Base-by-base conservation (phyloP, 2,797 vertebrate genomes). In the Oreonectes daqikongensis region DNA sequence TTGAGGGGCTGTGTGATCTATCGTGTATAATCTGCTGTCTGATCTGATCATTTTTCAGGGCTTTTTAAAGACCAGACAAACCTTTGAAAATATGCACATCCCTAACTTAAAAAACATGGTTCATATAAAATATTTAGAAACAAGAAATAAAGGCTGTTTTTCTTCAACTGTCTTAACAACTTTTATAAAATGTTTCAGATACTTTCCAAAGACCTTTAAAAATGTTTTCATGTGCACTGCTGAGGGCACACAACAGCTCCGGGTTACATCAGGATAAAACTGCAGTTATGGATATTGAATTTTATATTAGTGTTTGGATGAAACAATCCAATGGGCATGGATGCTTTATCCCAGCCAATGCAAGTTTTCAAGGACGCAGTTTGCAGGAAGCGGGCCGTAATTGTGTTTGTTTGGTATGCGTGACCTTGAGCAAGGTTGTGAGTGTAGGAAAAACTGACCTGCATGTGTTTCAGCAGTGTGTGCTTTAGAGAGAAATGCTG, bases 191-290 rank as follows among this genome's bases (percentile, higher is more conserved):
- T 5, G 8, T 65, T 65, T 67, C 2, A 65, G 52, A 55, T 28
- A 15, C 15, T 66, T 74, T 79, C 24, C n/a, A 17, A 74, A 72
- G 57, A 61, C 18, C 35, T 65, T n/a, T n/a, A n/a, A n/a, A n/a
- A n/a, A n/a, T 60, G 30, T 63, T 53, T 65, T 9, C 30, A 50
- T 35, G 15, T 1, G 6, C 15, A 50, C 17, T 67, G 20, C 22
- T 20, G 30, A 40, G 30, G 44, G n/a, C 30, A 40, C 35, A 42
- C 32, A 69, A 5, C 38, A 53, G 32, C 70, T 50, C 32, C 20
- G 30, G 72, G 71, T 64, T 64, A 48, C 50, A 40, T 35, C 2
- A 17, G 38, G 18, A 65, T 75, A 18, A 55, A 64, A 74, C 24
- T 32, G 11, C 26, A 3, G 20, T 75, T 64, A 35, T 70, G 20